Conservation (phyloP, 1,140 invertebrate genomes). For the Brachionus rubens region DNA sequence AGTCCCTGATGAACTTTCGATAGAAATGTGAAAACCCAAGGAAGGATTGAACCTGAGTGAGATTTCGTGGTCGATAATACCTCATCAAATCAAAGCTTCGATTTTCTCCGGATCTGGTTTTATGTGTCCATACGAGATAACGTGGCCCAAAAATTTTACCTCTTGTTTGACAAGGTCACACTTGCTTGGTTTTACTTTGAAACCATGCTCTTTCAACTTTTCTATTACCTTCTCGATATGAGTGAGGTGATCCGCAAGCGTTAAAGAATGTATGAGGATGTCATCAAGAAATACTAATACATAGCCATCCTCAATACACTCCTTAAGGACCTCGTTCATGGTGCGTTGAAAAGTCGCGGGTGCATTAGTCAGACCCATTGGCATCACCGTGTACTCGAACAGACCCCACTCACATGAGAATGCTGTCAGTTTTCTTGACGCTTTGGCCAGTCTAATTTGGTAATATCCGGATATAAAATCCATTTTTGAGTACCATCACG, state of each 20-base stretch:
- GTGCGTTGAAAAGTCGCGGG: too few relatives aligned
- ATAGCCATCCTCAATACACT: too few relatives aligned
- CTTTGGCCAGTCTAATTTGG: constrained; percentile 47
- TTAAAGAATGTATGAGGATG: too few relatives aligned
- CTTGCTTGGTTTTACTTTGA: constrained; percentile 48
- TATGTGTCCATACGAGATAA: constrained; percentile 34
- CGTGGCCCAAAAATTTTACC: constrained; percentile 43
- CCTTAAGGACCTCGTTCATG: too few relatives aligned
- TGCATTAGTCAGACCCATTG: too few relatives aligned
- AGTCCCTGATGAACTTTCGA: too few relatives aligned
- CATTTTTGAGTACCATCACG: constrained; percentile 37
- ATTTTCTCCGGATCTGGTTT: constrained; percentile 44
- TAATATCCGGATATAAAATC: constrained; percentile 49
- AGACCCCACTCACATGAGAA: constrained; percentile 37
- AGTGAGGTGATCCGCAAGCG: background rate
- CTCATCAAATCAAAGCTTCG: background rate
- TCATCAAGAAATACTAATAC: too few relatives aligned
- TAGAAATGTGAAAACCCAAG: too few relatives aligned
- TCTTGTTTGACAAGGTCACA: constrained; percentile 46
- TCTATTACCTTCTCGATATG: background rate
- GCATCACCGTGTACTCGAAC: too few relatives aligned
- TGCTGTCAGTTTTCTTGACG: constrained; percentile 31
- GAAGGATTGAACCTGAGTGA: too few relatives aligned
- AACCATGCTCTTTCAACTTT: background rate
- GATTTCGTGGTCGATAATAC: too few relatives aligned